These are phyloP conservation scores for Campylorhamphus procurvoides DNA, from an alignment of 2,113 vertebrate genomes.

Conservation along the genomic window DNA sequence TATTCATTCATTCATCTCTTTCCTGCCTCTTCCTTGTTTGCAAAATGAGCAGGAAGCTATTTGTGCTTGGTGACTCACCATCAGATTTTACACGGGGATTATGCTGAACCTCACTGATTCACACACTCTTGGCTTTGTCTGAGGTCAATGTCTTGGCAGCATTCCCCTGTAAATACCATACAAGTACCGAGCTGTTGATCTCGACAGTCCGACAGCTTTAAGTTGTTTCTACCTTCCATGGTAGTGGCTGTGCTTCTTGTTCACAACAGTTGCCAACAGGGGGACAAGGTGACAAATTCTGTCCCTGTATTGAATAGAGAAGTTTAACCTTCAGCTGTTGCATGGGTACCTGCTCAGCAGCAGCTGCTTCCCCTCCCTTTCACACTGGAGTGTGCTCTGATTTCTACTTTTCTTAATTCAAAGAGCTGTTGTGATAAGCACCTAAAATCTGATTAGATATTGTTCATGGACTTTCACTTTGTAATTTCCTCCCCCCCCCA, in stretches of 20 bases:
- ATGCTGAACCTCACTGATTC: conserved; percentile 11
- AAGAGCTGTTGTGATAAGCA: neutral
- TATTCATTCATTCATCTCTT: conserved; percentile 7
- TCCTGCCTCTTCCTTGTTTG: neutral
- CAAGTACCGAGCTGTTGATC: neutral
- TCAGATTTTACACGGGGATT: conserved; percentile 16
- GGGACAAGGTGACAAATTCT: neutral
- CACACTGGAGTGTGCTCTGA: neutral
- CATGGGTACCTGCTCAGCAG: neutral
- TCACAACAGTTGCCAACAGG: neutral
- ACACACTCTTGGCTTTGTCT: neutral
- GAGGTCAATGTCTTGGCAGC: conserved; percentile 37
- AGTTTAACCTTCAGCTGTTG: neutral
- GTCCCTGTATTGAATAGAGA: neutral
- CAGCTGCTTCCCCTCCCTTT: neutral
- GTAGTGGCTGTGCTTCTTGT: neutral
- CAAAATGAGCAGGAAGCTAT: neutral
- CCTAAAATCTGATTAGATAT: neutral
- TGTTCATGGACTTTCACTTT: neutral
- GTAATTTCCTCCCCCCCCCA: neutral
- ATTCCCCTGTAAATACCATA: neutral
- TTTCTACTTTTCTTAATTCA: neutral
- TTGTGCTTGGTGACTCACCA: conserved; percentile 32
- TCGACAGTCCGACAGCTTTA: neutral
- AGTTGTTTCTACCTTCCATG: conserved; percentile 1